Base-by-base conservation (phyloP, 2,888 invertebrate genomes). In the Aphelenchoides bicaudatus region DNA sequence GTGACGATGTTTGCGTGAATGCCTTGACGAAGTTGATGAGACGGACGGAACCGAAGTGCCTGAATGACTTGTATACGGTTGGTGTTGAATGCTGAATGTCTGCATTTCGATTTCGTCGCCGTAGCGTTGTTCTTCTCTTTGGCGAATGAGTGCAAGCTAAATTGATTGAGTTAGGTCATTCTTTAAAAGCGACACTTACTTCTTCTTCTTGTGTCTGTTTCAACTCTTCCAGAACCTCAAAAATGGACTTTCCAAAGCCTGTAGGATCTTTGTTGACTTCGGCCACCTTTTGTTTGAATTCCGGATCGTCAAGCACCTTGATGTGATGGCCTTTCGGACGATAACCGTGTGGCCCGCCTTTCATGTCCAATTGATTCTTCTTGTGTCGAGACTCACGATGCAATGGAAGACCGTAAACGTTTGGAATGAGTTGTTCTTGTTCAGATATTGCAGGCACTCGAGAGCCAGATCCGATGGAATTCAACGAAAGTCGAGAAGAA, bases 201-300 rank as follows among this genome's bases (percentile, higher is more conserved):
- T 21, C 43, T 43, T n/a, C 21, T 43, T 21, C 21, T n/a, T 43
- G 43, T 8, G 43, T n/a, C 23, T 43, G 21, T n/a, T 21, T 43
- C 43, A 51, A 13, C 16, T 51, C 52, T 8, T 34, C 52, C 6
- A 51, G 16, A 13, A 51, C 19, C 3, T 51, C 52, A 2, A n/a
- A n/a, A 21, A 21, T 38, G 10, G 52, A 37, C 37, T 37, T 51
- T 3, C 52, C 52, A 19, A 51, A 6, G 23, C 52, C 52, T 19
- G 23, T 54, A n/a, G 55, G 55, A 23, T 54, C 55, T 10, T 10
- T 16, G 43, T 54, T 54, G 54, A 54, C 13, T 19, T 54, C 55
- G 6, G 13, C 19, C n/a, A 54, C 16, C 16, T 25, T 23, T 25
- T 16, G 16, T 13, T 25, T 28, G 2, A 54, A 39, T 10, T 39